phyloP scores from a whole-genome alignment of 2,113 vertebrate genomes.

The Pao palembangensis region DNA sequence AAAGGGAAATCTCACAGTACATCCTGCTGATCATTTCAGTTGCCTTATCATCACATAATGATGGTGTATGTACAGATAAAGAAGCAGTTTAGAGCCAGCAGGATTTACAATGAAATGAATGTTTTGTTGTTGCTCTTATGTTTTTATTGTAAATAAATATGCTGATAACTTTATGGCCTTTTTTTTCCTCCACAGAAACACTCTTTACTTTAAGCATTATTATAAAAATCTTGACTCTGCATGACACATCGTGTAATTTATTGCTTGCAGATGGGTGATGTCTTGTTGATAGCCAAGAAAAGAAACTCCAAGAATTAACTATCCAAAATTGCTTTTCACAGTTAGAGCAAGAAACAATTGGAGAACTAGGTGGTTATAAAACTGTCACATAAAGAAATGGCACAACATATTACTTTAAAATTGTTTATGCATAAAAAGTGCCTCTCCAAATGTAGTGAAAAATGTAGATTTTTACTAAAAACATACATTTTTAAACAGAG shows the following conservation, averaged over 20 bases:
- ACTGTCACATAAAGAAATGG: constrained; percentile 23
- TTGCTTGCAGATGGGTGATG: constrained; percentile 7
- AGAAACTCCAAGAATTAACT: constrained; percentile 48
- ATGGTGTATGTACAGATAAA: constrained; percentile 30
- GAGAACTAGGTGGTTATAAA: constrained; percentile 40
- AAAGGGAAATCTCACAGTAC: constrained; percentile 52
- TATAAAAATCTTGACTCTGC: too few relatives aligned
- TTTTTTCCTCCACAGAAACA: too few relatives aligned
- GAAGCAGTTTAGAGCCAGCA: constrained; percentile 32
- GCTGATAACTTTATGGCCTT: constrained; percentile 36
- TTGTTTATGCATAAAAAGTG: too few relatives aligned
- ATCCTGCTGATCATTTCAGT: constrained; percentile 57
- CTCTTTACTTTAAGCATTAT: too few relatives aligned
- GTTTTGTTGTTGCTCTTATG: constrained; percentile 51
- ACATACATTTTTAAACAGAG: background rate
- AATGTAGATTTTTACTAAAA: too few relatives aligned
- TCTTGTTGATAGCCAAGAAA: constrained; percentile 27
- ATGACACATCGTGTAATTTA: background rate
- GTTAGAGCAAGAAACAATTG: constrained; percentile 42
- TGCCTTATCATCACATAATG: constrained; percentile 57
- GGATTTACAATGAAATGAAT: constrained; percentile 58
- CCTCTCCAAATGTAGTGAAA: too few relatives aligned
- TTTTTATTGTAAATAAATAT: constrained; percentile 68
- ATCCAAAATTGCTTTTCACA: constrained; percentile 41
- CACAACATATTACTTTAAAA: background rate